These are phyloP conservation scores for Todus mexicanus DNA, from an alignment of 2,797 vertebrate species.

Conservation along the genomic window DNA sequence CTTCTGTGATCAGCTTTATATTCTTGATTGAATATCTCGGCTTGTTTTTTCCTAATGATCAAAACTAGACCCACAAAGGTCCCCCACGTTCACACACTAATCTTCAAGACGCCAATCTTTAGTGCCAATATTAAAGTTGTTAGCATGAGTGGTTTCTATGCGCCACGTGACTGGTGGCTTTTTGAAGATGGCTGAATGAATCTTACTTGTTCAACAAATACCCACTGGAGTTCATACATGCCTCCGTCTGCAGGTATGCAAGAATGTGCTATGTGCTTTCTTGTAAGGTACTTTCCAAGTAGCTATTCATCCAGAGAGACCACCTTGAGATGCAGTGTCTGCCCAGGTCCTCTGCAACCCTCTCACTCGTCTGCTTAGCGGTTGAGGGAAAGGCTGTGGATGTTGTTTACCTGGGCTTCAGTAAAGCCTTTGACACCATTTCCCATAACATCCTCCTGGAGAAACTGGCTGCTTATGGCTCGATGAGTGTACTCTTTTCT, in stretches of 20 bases:
- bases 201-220: background rate
- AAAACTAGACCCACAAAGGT: background rate
- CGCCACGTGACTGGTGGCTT: background rate
- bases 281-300: background rate
- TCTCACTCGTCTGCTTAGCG: background rate
- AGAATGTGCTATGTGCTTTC: background rate
- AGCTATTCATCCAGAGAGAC: background rate
- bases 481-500: background rate
- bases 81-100: background rate
- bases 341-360: background rate
- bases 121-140: background rate
- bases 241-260: background rate
- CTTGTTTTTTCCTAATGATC: background rate
- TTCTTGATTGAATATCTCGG: background rate
- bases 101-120: background rate
- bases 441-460: background rate
- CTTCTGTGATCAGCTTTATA: slow-evolving; percentile 31
- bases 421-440: background rate
- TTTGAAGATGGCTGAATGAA: background rate
- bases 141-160: background rate
- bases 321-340: background rate
- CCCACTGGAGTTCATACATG: background rate
- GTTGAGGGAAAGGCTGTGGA: background rate
- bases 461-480: background rate
- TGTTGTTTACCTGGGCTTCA: background rate